Evolutionary conservation across 2,888 invertebrate species (phyloP).

Genomic region (Oscheius onirici): DNA sequence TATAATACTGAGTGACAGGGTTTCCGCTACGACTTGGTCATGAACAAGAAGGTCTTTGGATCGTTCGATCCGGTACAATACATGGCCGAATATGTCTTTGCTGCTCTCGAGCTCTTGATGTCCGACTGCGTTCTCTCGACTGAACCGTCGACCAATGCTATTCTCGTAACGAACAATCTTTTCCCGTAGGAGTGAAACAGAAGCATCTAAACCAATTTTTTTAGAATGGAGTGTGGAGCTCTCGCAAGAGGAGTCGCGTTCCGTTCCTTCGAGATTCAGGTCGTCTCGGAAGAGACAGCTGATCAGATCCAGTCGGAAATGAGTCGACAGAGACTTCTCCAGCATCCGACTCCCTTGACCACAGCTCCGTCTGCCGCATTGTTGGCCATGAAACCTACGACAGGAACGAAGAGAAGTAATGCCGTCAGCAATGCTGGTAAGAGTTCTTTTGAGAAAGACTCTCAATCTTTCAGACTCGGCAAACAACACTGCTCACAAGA

Average conservation of each 20-base stretch:
- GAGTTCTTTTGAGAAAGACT: not conserved
- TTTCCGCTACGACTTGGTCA: constrained; percentile 66
- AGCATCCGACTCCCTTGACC: constrained; percentile 63
- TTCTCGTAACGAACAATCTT: constrained; percentile 68
- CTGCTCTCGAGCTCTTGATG: constrained; percentile 68
- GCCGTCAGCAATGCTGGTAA: constrained; percentile 47
- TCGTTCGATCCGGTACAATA: constrained; percentile 62
- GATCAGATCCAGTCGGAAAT: constrained; percentile 68
- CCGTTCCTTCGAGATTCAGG: constrained; percentile 68
- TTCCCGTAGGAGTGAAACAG: constrained; percentile 34
- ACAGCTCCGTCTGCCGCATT: constrained; percentile 61
- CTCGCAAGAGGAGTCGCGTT: constrained; percentile 68
- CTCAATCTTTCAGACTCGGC: constrained; percentile 38
- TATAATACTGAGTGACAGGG: constrained; percentile 42
- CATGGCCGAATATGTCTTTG: constrained; percentile 65
- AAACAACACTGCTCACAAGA: constrained; percentile 67
- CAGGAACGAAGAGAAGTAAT: constrained; percentile 66
- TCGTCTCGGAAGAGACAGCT: constrained; percentile 68
- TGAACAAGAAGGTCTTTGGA: constrained; percentile 58
- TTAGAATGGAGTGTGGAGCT: constrained; percentile 67
- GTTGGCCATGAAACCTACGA: constrained; percentile 69
- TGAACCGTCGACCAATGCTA: constrained; percentile 68
- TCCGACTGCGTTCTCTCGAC: constrained; percentile 67
- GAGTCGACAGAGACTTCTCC: constrained; percentile 62
- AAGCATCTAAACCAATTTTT: not conserved